Percentiles rank a stretch among this genome's conserved stretches.
Evolutionary conservation across 2,797 vertebrate species (phyloP).

Genomic region (Ciconia nigra): DNA sequence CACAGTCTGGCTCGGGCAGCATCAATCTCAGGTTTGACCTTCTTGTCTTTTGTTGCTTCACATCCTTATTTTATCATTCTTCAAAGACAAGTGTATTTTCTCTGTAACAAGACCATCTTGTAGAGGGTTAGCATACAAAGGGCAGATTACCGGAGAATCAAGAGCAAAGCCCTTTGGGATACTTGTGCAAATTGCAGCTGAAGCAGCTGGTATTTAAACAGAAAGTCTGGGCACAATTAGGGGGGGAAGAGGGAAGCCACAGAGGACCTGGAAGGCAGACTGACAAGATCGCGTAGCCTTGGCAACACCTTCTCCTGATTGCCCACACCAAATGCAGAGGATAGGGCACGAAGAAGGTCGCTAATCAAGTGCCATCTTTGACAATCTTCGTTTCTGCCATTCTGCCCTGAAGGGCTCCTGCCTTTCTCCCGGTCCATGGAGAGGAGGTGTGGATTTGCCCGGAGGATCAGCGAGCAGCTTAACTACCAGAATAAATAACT

Average conservation of each 20-base stretch:
- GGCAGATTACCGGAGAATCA: background rate
- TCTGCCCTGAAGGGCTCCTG: background rate
- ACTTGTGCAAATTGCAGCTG: constrained; percentile 54
- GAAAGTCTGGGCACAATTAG: background rate
- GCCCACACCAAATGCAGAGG: background rate
- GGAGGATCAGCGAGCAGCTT: background rate
- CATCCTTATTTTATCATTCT: background rate
- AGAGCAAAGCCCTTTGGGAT: constrained; percentile 12
- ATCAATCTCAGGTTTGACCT: background rate
- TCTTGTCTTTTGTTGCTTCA: background rate
- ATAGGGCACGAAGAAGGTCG: background rate
- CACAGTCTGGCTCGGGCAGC: background rate
- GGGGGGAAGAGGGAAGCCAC: background rate
- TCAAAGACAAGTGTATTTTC: constrained; percentile 22
- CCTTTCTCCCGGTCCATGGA: background rate
- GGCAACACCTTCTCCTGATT: constrained; percentile 36
- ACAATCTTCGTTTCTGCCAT: background rate
- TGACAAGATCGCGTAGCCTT: constrained; percentile 16
- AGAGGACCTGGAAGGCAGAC: constrained; percentile 24
- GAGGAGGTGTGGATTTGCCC: background rate
- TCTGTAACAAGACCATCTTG: constrained; percentile 1
- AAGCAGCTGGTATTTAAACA: constrained; percentile 61
- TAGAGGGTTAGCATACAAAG: constrained; percentile 1
- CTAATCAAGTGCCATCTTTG: constrained; percentile 13
- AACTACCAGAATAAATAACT: background rate